Conservation (phyloP, 2,888 invertebrate species). For the Drosophila suboccidentalis region DNA sequence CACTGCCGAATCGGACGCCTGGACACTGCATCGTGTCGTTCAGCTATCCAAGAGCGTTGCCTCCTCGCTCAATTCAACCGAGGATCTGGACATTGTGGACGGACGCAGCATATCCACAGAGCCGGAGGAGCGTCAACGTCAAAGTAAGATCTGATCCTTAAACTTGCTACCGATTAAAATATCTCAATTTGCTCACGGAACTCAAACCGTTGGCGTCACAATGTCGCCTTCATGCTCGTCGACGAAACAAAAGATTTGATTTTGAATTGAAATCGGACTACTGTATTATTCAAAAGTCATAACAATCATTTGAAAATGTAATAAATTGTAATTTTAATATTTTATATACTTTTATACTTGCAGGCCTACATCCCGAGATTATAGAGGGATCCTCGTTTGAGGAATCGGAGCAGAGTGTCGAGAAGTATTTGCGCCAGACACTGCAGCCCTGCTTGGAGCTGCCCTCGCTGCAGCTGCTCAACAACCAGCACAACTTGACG, state of each 20-base stretch:
- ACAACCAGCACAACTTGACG: slow-evolving; percentile 65
- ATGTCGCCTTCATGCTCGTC: too few species aligned
- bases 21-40: slow-evolving; percentile 93
- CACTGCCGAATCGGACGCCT: slow-evolving; percentile 95
- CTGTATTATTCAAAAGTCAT: too few species aligned
- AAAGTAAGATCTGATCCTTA: neutral
- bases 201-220: too few species aligned
- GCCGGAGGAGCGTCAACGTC: slow-evolving; percentile 77
- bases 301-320: too few species aligned
- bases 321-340: too few species aligned
- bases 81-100: slow-evolving; percentile 84
- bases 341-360: neutral
- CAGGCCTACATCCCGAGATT: slow-evolving; percentile 75
- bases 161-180: too few species aligned
- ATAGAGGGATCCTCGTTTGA: slow-evolving; percentile 84
- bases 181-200: too few species aligned
- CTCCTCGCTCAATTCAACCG: slow-evolving; percentile 84
- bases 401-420: slow-evolving; percentile 84
- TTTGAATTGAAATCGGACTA: too few species aligned
- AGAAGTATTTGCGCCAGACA: slow-evolving; percentile 82
- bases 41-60: slow-evolving; percentile 86
- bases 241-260: too few species aligned
- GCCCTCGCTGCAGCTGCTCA: slow-evolving; percentile 71
- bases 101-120: slow-evolving; percentile 83
- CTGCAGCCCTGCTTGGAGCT: slow-evolving; percentile 83